Conservation (phyloP, 1,140 invertebrate species). For the Zaprionus lachaisei region DNA sequence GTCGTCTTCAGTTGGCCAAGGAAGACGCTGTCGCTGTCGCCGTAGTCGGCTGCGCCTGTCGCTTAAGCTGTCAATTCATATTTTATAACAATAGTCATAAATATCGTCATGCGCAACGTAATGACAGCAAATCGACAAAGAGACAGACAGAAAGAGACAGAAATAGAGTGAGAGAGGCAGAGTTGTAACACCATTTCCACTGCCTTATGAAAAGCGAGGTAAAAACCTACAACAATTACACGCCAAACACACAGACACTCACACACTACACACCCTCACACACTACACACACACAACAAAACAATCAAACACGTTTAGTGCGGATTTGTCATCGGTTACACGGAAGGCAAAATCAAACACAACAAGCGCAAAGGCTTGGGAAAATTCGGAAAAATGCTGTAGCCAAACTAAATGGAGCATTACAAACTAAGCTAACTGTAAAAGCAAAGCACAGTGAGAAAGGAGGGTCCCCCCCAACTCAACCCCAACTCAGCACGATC, state of each 20-base stretch:
- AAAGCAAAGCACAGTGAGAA: slow-evolving; percentile 50
- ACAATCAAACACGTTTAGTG: slow-evolving; percentile 81
- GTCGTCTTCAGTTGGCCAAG: slow-evolving; percentile 58
- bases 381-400: background rate
- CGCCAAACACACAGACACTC: slow-evolving; percentile 20
- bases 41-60: slow-evolving; percentile 38
- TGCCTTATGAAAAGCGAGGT: slow-evolving; percentile 8
- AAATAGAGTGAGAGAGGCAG: slow-evolving; percentile 3
- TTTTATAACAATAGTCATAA: slow-evolving; percentile 83
- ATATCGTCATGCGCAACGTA: slow-evolving; percentile 79
- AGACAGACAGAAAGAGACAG: slow-evolving; percentile 19
- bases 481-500: slow-evolving; percentile 14
- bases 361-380: slow-evolving; percentile 13
- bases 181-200: slow-evolving; percentile 6
- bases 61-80: slow-evolving; percentile 78
- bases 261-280: slow-evolving; percentile 28
- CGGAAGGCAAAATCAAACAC: slow-evolving; percentile 14
- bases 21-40: slow-evolving; percentile 32
- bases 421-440: slow-evolving; percentile 79
- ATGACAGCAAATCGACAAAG: slow-evolving; percentile 72
- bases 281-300: slow-evolving; percentile 38
- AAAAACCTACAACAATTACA: slow-evolving; percentile 45
- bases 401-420: slow-evolving; percentile 75
- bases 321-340: slow-evolving; percentile 75
- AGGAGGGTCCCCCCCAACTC: slow-evolving; percentile 34